Conservation (phyloP, 2,888 invertebrate species). For the Odontocerum albicorne region DNA sequence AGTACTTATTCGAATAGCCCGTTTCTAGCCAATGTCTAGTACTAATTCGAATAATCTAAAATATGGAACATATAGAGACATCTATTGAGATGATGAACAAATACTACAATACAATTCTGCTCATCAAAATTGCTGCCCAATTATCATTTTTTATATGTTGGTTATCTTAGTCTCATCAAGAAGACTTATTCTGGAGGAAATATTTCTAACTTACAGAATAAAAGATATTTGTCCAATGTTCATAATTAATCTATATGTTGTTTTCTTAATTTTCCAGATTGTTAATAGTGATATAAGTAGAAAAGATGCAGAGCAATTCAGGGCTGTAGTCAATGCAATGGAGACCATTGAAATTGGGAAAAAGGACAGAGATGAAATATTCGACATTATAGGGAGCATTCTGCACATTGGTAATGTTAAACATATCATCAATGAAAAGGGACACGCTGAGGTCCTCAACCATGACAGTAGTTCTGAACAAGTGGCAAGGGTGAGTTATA, state of each 20-base stretch:
- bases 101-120: too few relatives aligned
- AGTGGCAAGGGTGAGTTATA: constrained; percentile 64
- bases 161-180: too few relatives aligned
- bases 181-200: too few relatives aligned
- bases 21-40: too few relatives aligned
- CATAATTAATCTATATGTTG: neutral
- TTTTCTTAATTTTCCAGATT: constrained; percentile 25
- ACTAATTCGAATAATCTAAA: too few relatives aligned
- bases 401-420: constrained; percentile 86
- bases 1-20: too few relatives aligned
- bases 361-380: constrained; percentile 74
- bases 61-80: too few relatives aligned
- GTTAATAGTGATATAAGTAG: constrained; percentile 19
- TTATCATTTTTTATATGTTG: too few relatives aligned
- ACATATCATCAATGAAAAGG: constrained; percentile 71
- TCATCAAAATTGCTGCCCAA: too few relatives aligned
- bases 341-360: constrained; percentile 74
- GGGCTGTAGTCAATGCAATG: constrained; percentile 71
- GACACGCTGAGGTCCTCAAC: constrained; percentile 67
- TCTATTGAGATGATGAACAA: too few relatives aligned
- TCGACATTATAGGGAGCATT: constrained; percentile 80
- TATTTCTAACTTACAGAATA: neutral
- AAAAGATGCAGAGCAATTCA: constrained; percentile 69
- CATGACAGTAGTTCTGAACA: constrained; percentile 59
- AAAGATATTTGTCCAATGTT: neutral